Evolutionary conservation across 1,140 invertebrate species (phyloP).

Genomic region (Bombus pyrosoma): DNA sequence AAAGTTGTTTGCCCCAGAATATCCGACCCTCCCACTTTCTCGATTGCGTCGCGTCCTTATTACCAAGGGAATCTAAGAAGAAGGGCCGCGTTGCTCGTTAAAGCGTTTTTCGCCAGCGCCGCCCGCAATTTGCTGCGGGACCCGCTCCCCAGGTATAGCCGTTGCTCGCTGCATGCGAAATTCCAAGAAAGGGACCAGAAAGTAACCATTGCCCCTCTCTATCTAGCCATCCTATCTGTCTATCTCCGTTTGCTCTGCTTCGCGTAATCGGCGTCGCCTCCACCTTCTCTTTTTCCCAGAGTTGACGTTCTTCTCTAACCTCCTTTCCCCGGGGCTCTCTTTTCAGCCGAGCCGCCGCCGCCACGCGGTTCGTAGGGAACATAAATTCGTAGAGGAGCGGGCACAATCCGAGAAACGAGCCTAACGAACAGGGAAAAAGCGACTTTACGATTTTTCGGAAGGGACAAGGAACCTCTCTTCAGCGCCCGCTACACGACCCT

Average conservation of each 20-base stretch:
- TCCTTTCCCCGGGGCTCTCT: conserved; percentile 15
- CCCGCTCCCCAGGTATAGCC: conserved; percentile 46
- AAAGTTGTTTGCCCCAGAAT: not conserved
- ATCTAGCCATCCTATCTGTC: not conserved
- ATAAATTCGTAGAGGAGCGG: conserved; percentile 67
- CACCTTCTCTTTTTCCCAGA: conserved; percentile 20
- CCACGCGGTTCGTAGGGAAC: conserved; percentile 41
- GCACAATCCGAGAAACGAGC: conserved; percentile 58
- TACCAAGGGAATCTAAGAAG: conserved; percentile 45
- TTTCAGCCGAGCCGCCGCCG: not conserved
- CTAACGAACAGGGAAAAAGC: conserved; percentile 63
- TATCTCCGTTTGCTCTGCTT: conserved; percentile 34
- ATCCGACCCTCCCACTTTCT: not conserved
- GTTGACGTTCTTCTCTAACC: conserved; percentile 40
- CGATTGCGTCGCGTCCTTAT: conserved; percentile 38
- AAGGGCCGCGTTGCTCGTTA: conserved; percentile 67
- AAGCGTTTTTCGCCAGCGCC: conserved; percentile 67
- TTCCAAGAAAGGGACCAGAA: conserved; percentile 72
- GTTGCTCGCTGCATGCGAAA: conserved; percentile 59
- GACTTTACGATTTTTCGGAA: conserved; percentile 62
- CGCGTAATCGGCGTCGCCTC: conserved; percentile 26
- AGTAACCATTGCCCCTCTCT: conserved; percentile 48
- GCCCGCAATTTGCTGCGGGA: conserved; percentile 72
- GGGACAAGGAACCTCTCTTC: conserved; percentile 7
- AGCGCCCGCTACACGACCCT: conserved; percentile 2